phyloP scores from a whole-genome alignment of 2,888 invertebrate genomes.

The Perithous albicinctus region DNA sequence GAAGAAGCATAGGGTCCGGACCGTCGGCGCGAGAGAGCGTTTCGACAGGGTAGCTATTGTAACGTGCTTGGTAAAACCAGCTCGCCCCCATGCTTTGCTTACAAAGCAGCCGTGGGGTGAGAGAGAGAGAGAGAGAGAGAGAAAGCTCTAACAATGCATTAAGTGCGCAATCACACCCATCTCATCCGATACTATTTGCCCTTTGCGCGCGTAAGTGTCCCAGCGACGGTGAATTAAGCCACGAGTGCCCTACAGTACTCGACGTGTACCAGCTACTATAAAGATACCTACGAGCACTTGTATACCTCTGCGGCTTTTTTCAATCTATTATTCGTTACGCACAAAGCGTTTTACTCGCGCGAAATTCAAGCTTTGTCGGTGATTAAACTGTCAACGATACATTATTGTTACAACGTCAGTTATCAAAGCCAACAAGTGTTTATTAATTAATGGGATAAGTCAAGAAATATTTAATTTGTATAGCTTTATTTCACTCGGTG shows the following conservation, averaged over 20 bases:
- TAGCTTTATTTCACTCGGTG: too few relatives aligned
- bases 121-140: too few relatives aligned
- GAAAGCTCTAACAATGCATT: constrained; percentile 84
- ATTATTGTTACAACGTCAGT: neutral
- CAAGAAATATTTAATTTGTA: too few relatives aligned
- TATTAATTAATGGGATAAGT: neutral
- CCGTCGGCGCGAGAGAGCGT: constrained; percentile 42
- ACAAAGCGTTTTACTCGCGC: neutral
- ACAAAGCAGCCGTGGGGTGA: constrained; percentile 67
- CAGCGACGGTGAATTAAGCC: constrained; percentile 79
- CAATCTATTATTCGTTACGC: constrained; percentile 6
- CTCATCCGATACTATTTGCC: constrained; percentile 85
- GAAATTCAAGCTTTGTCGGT: neutral
- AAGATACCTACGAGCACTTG: constrained; percentile 23
- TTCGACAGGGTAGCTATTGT: constrained; percentile 75
- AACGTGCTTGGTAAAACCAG: constrained; percentile 70
- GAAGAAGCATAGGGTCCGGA: constrained; percentile 53
- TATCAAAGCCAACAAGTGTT: neutral
- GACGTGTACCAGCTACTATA: neutral
- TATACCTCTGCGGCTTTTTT: neutral
- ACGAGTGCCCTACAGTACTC: constrained; percentile 66
- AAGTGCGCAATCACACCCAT: constrained; percentile 85
- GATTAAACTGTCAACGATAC: neutral
- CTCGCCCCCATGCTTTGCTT: constrained; percentile 80
- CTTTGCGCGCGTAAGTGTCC: constrained; percentile 81